Base-by-base conservation (phyloP, 2,797 vertebrate species). In the Streptopelia turtur region DNA sequence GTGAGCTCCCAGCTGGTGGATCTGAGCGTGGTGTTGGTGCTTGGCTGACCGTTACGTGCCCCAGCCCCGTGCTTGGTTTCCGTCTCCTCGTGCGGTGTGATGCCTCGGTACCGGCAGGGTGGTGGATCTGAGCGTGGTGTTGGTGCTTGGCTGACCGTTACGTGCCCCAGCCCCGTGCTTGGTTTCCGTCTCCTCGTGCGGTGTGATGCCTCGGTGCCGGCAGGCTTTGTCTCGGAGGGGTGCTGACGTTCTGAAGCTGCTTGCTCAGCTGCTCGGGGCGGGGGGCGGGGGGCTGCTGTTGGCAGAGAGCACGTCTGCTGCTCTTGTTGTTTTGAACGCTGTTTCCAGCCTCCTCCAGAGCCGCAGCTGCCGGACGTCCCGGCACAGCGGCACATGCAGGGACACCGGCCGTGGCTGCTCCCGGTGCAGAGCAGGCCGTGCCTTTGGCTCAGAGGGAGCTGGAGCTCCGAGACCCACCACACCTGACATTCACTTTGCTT, bases 381-480 rank as follows among this genome's bases (percentile, higher is more conserved):
- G 35, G 39, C 20, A 5, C 0, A 0, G 31, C 18, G 24, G 31
- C 24, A 28, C 24, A 16, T 14, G 16, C 30, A 16, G 47, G 57
- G n/a, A n/a, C 1, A 5, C 30, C 0, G 1, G 35, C 23, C 37
- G 53, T n/a, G 7, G 22, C 22, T 31, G 4, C 23, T 78, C 45
- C 39, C 35, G 74, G 17, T 3, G 39, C 45, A 63, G 71, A 57
- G 35, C 53, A 39, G 65, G 30, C 43, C 37, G 7, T 37, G 31
- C 16, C 2, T 16, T 1, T 4, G 11, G 27, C 45, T 80, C 7
- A 4, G 11, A 12, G 12, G 13, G 6, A 35, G 37, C 50, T 39
- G 52, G 31, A 83, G 56, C 41, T 83, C 57, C 20, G 11, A 55
- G 33, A 10, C 68, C 37, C 75, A 35, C 16, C 28, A 33, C 37